phyloP scores from a whole-genome alignment of 2,113 vertebrate genomes.

The Apus apus region DNA sequence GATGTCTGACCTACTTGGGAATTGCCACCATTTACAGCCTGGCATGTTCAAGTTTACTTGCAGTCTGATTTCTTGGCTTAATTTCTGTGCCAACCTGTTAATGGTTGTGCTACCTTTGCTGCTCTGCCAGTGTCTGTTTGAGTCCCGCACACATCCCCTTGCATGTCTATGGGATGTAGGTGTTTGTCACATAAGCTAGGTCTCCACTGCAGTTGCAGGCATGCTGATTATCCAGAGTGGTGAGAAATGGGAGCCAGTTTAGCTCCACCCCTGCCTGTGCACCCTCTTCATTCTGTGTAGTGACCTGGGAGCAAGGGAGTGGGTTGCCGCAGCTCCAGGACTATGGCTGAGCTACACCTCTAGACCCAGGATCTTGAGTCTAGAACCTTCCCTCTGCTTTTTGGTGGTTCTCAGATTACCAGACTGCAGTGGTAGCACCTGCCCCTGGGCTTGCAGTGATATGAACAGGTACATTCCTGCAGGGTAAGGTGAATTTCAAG shows the following conservation, averaged over 20 bases:
- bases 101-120: neutral
- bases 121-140: neutral
- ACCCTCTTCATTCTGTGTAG: neutral
- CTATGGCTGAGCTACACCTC: fast-evolving
- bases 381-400: neutral
- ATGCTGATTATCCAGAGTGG: neutral
- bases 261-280: neutral
- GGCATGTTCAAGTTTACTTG: neutral
- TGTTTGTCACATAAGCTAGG: neutral
- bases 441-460: neutral
- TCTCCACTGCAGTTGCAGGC: neutral
- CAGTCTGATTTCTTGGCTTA: neutral
- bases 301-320: neutral
- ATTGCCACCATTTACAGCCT: neutral
- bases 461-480: fast-evolving
- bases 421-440: neutral
- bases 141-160: neutral
- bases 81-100: neutral
- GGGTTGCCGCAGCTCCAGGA: neutral
- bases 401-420: neutral
- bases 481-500: neutral
- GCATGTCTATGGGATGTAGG: neutral
- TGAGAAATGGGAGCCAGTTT: neutral
- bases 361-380: neutral
- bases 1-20: neutral